Conservation (phyloP, 23 tunicate species). For the Styela plicata region DNA sequence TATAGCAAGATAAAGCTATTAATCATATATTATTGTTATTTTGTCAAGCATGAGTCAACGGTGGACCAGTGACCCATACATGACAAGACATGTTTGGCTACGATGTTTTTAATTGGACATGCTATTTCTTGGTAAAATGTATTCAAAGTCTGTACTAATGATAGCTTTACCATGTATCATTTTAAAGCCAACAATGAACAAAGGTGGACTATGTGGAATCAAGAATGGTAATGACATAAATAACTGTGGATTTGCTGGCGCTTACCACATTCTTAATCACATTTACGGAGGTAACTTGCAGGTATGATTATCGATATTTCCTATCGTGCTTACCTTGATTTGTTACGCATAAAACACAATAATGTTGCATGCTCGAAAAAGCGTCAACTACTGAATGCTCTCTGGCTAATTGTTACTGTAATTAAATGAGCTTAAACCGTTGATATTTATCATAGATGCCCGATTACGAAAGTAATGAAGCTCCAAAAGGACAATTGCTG, state of each 20-base stretch:
- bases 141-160: too few relatives aligned
- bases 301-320: not conserved
- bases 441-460: too few relatives aligned
- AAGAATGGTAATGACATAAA: slow-evolving; percentile 18
- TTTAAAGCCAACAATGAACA: slow-evolving; percentile 40
- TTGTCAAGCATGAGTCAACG: too few relatives aligned
- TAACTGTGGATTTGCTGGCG: slow-evolving; percentile 29
- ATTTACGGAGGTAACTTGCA: slow-evolving; percentile 20
- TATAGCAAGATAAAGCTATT: not conserved
- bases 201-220: slow-evolving; percentile 33
- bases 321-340: not conserved
- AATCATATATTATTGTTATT: not conserved
- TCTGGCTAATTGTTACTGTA: too few relatives aligned
- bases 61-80: too few relatives aligned
- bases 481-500: not conserved
- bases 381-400: too few relatives aligned
- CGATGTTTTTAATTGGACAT: not conserved
- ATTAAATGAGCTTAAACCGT: too few relatives aligned
- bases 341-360: not conserved
- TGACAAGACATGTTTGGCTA: not conserved
- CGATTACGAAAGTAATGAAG: not conserved
- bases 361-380: too few relatives aligned
- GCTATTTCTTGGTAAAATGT: too few relatives aligned
- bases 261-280: slow-evolving; percentile 37
- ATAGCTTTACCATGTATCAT: too few relatives aligned